These are phyloP conservation scores for Geotrypetes seraphini DNA, from an alignment of 2,797 vertebrate species.

Conservation along the genomic window DNA sequence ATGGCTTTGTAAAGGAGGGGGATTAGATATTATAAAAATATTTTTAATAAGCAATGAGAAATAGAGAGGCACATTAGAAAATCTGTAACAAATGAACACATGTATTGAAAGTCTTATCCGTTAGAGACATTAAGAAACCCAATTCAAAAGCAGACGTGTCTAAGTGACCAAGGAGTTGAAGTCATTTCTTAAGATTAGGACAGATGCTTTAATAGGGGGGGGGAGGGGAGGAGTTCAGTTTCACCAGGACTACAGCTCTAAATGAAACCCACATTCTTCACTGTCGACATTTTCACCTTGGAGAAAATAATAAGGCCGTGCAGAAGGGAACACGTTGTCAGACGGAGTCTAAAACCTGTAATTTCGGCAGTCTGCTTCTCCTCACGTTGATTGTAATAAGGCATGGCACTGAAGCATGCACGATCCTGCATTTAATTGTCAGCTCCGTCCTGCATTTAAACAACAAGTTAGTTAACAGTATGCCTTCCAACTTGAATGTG, in stretches of 20 bases:
- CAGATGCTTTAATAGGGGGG: conserved; percentile 20
- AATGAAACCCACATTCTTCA: conserved; percentile 39
- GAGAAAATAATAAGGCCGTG: conserved; percentile 39
- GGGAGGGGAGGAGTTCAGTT: conserved; percentile 25
- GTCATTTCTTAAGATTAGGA: conserved; percentile 15
- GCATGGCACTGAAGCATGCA: conserved; percentile 26
- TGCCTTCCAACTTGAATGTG: conserved; percentile 16
- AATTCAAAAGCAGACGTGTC: conserved; percentile 16
- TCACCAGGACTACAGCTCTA: conserved; percentile 24
- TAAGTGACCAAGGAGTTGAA: conserved; percentile 8
- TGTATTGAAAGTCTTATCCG: conserved; percentile 1
- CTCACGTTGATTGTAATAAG: conserved; percentile 40
- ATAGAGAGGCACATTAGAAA: conserved; percentile 4
- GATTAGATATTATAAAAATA: too few relatives aligned
- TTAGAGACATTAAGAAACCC: conserved; percentile 2
- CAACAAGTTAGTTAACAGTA: conserved; percentile 40
- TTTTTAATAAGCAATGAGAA: neutral
- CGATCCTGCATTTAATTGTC: conserved; percentile 37
- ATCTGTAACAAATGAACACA: conserved; percentile 12
- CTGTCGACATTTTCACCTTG: conserved; percentile 34
- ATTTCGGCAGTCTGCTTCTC: conserved; percentile 37
- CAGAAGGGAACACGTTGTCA: too few relatives aligned
- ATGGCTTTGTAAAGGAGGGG: too few relatives aligned
- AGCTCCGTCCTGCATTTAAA: conserved; percentile 42
- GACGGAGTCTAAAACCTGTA: conserved; percentile 29